Base-by-base conservation (phyloP, 2,113 vertebrate genomes). In the Melospiza georgiana region DNA sequence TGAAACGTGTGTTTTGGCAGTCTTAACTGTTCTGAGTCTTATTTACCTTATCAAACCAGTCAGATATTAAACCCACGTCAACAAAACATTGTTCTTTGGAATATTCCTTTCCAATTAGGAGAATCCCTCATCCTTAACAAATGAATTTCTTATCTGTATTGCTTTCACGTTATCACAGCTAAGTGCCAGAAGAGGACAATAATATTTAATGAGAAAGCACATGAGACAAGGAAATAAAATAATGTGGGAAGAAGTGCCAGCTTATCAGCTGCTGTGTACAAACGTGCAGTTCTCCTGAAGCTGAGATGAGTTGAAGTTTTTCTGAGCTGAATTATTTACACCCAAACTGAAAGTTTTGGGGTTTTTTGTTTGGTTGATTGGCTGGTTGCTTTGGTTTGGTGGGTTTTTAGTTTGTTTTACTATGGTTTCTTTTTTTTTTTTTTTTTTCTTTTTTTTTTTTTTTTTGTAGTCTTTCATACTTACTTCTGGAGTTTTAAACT, bases 71-170 rank as follows among this genome's bases (percentile, higher is more conserved):
- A 75, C 16, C 4, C 9, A 27, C 12, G 24, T 61, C 37, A 92
- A 88, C 0, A 0, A 76, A 90, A 66, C 22, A n/a, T 58, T 94
- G 37, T 49, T 92, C 51, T 83, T 88, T 73, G 71, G 31, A 85
- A 68, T 76, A 51, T 46, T 93, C 14, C 51, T 80, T 94, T 97
- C 86, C 72, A 96, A 94, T 93, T 95, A 93, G 55, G 37, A 88
- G 39, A 90, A 58, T 81, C 51, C 15, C 19, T 94, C 90, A 96
- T 71, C 88, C 90, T 83, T 85, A 93, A 54, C 59, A 85, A 95
- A 94, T 92, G 0, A 83, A 67, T 93, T 94, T 88, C 49, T 77
- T 95, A 88, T 93, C 90, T 71, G 14, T 58, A 84, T 93, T 94
- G 27, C 39, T 88, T 95, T 90, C 80, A 59, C 5, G 2, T 77